These are phyloP conservation scores for Karalla daura DNA, from an alignment of 2,797 vertebrate genomes.

Conservation along the genomic window DNA sequence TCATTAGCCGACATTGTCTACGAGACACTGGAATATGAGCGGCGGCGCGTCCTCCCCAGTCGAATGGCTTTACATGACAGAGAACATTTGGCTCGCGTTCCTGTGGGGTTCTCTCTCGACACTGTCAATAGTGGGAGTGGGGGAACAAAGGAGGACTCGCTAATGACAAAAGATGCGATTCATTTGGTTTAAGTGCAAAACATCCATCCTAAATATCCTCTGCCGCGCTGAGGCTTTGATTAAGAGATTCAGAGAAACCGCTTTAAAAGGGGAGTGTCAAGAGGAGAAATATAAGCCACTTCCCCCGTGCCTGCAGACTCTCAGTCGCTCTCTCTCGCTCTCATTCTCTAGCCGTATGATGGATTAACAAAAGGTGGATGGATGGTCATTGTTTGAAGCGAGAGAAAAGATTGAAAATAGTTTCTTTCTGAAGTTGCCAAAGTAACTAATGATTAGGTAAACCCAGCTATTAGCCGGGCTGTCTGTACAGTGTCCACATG, in stretches of 20 bases:
- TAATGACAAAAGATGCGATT: constrained; percentile 73
- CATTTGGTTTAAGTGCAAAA: constrained; percentile 75
- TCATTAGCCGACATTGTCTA: constrained; percentile 76
- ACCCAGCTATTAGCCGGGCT: constrained; percentile 30
- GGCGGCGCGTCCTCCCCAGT: constrained; percentile 45
- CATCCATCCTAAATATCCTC: constrained; percentile 72
- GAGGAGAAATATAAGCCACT: constrained; percentile 64
- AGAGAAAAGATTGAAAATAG: constrained; percentile 33
- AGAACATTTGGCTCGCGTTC: constrained; percentile 55
- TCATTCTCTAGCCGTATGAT: constrained; percentile 56
- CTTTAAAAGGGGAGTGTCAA: constrained; percentile 64
- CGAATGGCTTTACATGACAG: constrained; percentile 67
- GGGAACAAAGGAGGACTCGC: constrained; percentile 39
- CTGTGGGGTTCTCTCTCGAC: constrained; percentile 66
- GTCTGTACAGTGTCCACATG: constrained; percentile 3
- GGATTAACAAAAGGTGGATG: constrained; percentile 52
- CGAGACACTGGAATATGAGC: constrained; percentile 67
- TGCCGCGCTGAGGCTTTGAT: constrained; percentile 60
- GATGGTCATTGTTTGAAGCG: constrained; percentile 50
- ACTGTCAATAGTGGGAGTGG: constrained; percentile 51
- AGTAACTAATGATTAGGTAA: constrained; percentile 39
- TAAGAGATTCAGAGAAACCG: constrained; percentile 71
- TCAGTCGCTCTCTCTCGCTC: constrained; percentile 54
- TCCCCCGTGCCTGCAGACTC: constrained; percentile 30
- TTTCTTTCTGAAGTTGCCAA: constrained; percentile 51